phyloP scores from a whole-genome alignment of 2,888 invertebrate genomes.

The Cenopis cana region DNA sequence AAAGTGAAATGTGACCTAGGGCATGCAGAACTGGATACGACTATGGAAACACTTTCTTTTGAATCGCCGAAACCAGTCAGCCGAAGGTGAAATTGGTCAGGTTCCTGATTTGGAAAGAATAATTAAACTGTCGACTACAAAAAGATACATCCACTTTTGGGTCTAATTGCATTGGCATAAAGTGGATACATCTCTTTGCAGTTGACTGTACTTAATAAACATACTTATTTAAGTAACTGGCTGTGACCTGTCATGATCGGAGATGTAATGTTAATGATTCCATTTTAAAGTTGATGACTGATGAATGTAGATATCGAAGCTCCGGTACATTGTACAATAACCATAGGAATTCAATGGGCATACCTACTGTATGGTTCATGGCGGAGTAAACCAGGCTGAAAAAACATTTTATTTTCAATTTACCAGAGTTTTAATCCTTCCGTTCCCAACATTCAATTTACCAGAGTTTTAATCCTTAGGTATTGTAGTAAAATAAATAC shows the following conservation, averaged over 20 bases:
- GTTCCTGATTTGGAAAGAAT: conserved; percentile 17
- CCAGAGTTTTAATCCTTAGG: not conserved
- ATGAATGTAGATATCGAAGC: too few species aligned
- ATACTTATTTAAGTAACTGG: conserved; percentile 4
- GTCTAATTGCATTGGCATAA: too few species aligned
- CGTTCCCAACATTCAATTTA: too few species aligned
- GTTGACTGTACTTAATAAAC: not conserved
- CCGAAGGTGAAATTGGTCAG: conserved; percentile 23
- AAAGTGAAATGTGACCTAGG: conserved; percentile 44
- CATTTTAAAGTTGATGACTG: too few species aligned
- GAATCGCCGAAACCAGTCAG: conserved; percentile 27
- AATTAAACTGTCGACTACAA: conserved; percentile 22
- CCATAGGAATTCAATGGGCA: too few species aligned
- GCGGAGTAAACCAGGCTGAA: too few species aligned
- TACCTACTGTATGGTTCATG: too few species aligned
- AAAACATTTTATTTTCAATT: too few species aligned
- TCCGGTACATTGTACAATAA: too few species aligned
- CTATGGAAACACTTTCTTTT: conserved; percentile 30
- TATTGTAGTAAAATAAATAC: not conserved
- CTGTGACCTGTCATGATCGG: not conserved
- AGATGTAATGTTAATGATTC: not conserved
- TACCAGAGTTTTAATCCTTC: not conserved
- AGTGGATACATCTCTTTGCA: too few species aligned
- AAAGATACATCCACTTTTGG: too few species aligned
- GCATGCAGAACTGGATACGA: conserved; percentile 32